Base-by-base conservation (phyloP, 2,113 vertebrate genomes). In the Bubo bubo region DNA sequence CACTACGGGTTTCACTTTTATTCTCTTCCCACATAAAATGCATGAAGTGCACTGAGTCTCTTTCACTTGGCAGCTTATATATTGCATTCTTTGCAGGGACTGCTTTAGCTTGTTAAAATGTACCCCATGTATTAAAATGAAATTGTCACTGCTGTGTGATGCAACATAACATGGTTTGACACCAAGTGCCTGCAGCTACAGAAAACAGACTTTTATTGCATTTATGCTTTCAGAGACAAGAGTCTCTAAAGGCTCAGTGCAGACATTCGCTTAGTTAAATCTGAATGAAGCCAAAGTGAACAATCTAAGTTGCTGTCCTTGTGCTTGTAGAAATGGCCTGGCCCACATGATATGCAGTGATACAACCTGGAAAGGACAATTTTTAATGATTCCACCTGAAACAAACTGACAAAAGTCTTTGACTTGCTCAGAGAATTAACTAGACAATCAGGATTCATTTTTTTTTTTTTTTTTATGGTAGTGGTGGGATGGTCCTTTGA, bases 131-230 rank as follows among this genome's bases (percentile, higher is more conserved):
- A 98, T 98, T 97, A 97, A 98, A 98, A 98, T 98, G 97, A 97
- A 98, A 98, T 97, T 98, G 97, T 98, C 97, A 96, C 95, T 97
- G 95, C 97, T 97, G 97, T 95, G 97, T 97, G 96, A 97, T 97
- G 91, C 98, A 90, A 88, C 80, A 27, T 98, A 98, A 97, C 95
- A 52, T 94, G 95, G 88, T 96, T 98, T 98, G 98, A 98, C 97
- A 97, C 84, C 93, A 92, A 97, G 63, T 15, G 88, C 98, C 92
- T 19, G 87, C 89, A 98, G 98, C 97, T 98, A 98, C 95, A 98
- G 97, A 97, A 98, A 98, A 97, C 96, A 98, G 98, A 97, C 97
- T 97, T 98, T 98, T 96, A 98, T 98, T 98, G 95, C 96, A 88
- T 97, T 98, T 98, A 96, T 96, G 97, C 97, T 97, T 98, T 97